Evolutionary conservation across 2,113 vertebrate species (phyloP).

Genomic region (Hippocampus barbouri): DNA sequence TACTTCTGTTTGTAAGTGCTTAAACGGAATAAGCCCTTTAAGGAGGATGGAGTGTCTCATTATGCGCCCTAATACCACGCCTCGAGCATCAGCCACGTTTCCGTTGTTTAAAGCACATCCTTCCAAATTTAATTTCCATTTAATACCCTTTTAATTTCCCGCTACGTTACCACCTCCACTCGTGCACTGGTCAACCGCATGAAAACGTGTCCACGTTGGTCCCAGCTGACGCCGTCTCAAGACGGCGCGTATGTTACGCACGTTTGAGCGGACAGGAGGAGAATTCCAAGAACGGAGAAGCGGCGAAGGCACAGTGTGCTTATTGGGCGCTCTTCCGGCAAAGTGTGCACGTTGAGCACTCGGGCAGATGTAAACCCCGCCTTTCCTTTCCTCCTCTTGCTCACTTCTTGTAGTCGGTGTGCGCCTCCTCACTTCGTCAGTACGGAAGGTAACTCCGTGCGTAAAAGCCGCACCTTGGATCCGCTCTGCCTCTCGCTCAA

Average conservation of each 20-base stretch:
- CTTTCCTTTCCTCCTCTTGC: slow-evolving; percentile 45
- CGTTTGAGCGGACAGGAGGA: background rate
- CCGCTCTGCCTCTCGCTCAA: slow-evolving; percentile 8
- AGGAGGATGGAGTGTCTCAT: background rate
- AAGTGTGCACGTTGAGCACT: slow-evolving; percentile 18
- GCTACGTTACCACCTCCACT: background rate
- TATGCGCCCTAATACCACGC: background rate
- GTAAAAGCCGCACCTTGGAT: slow-evolving; percentile 52
- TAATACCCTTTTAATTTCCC: slow-evolving; percentile 1
- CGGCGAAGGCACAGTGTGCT: background rate
- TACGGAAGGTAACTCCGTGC: slow-evolving; percentile 60
- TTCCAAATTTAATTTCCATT: slow-evolving; percentile 4
- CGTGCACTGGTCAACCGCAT: background rate
- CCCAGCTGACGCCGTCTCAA: background rate
- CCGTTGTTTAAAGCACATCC: background rate
- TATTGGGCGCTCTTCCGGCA: background rate
- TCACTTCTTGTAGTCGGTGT: slow-evolving; percentile 25
- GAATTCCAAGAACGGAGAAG: background rate
- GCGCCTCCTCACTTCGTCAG: slow-evolving; percentile 43
- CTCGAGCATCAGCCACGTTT: background rate
- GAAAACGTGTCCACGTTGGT: background rate
- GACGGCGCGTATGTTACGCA: background rate
- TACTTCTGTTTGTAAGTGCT: background rate
- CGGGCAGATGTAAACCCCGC: slow-evolving; percentile 63
- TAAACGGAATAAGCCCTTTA: background rate